These are phyloP conservation scores for Opisthograptis luteolata DNA, from an alignment of 2,888 invertebrate genomes.

Conservation along the genomic window DNA sequence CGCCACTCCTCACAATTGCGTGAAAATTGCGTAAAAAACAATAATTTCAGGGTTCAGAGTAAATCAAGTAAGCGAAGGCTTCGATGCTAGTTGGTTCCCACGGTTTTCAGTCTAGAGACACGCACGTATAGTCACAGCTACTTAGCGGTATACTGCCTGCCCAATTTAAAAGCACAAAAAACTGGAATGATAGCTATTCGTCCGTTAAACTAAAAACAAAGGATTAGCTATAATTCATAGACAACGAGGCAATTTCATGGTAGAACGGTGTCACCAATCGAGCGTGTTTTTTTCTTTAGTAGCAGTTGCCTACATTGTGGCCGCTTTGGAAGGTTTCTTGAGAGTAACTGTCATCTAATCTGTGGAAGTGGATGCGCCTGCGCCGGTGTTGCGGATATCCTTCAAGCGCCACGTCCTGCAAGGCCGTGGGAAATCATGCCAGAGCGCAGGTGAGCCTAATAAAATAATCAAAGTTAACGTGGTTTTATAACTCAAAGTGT, in stretches of 20 bases:
- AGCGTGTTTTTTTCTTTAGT: constrained; percentile 44
- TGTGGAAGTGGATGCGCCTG: constrained; percentile 20
- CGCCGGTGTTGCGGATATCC: constrained; percentile 50
- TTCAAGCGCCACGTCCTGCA: constrained; percentile 39
- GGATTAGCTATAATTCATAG: constrained; percentile 34
- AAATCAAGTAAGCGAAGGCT: not conserved
- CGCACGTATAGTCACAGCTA: constrained; percentile 25
- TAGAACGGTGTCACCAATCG: constrained; percentile 52
- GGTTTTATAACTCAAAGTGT: constrained; percentile 10
- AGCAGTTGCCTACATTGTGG: constrained; percentile 5
- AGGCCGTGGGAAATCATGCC: constrained; percentile 46
- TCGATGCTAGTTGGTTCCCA: constrained; percentile 17
- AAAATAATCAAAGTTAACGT: constrained; percentile 19
- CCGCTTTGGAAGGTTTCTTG: constrained; percentile 21
- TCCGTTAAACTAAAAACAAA: constrained; percentile 29
- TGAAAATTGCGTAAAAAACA: too few relatives aligned
- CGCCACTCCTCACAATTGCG: too few relatives aligned
- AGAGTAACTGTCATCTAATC: constrained; percentile 15
- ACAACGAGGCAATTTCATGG: constrained; percentile 63
- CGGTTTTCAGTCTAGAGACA: constrained; percentile 16
- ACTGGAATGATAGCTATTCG: constrained; percentile 13
- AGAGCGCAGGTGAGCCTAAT: constrained; percentile 26
- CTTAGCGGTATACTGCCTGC: constrained; percentile 15
- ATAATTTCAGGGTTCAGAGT: not conserved
- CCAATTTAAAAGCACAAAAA: constrained; percentile 19